Evolutionary conservation across 2,888 invertebrate species (phyloP), one percentile per base, ranked within the genome.

Genomic region (Thera obeliscata): DNA sequence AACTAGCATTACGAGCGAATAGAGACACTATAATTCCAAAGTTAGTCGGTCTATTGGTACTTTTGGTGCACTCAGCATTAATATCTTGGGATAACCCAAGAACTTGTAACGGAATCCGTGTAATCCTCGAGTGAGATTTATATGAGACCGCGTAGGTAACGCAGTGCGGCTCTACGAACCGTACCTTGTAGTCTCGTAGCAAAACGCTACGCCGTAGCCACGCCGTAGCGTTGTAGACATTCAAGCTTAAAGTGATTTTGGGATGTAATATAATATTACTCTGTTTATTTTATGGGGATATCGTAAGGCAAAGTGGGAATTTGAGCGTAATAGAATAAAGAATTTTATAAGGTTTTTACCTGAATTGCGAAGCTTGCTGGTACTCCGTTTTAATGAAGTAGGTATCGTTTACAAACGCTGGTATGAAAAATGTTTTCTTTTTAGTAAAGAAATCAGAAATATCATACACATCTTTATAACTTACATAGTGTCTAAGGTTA

Each of bases 111-210:
- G 80, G 83, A 83, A 87, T 86, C 83, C 82, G 73, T 81, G 81
- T 89, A 90, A 90, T 90, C 88, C 87, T 79, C 78, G 68, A 79
- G 78, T 78, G 81, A 88, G 89, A 90, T 90, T 89, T 90, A 87
- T 90, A 86, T 82, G 81, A 83, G 79, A 82, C 79, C 82, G 81
- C 81, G 87, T 85, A 86, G 85, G 84, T 83, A 87, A 87, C 87
- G 87, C 85, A 87, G 82, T 85, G 86, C 86, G 85, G 87, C 48
- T 61, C 85, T 87, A 86, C 83, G 82, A 74, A 73, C 73, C 76
- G 80, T 80, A 79, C 78, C 78, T 72, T 67, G 75, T 69, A 66
- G 67, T 46, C 64, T 67, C 70, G 73, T 80, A 77, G 82, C 78
- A 79, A 79, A 80, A 74, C 56, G 75, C 75, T 80, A 77, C 78